Conservation (phyloP, 2,113 vertebrate genomes). For the Oreotrochilus melanogaster region DNA sequence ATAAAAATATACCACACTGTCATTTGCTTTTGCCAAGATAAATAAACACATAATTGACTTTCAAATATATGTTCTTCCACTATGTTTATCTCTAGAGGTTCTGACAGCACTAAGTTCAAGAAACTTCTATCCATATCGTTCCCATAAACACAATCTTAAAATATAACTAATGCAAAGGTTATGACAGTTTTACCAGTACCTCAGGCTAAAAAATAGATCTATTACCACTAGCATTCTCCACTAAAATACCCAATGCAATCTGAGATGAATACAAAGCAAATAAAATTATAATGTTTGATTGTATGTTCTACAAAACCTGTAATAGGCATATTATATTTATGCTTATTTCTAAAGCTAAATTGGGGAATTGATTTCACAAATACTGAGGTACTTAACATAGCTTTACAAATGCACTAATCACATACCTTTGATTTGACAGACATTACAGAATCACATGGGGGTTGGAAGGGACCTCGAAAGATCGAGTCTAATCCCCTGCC, state of each 20-base stretch:
- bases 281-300: background rate
- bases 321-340: background rate
- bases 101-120: slow-evolving; percentile 24
- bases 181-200: background rate
- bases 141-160: background rate
- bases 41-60: slow-evolving; percentile 25
- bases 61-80: background rate
- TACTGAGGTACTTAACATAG: background rate
- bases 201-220: background rate
- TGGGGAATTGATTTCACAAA: background rate
- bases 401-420: background rate
- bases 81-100: background rate
- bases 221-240: background rate
- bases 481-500: no score
- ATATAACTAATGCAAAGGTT: background rate
- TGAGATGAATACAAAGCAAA: background rate
- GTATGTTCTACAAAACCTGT: background rate
- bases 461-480: no score
- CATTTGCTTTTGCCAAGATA: background rate
- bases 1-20: background rate
- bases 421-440: background rate
- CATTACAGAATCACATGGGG: no score
- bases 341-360: background rate
- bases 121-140: background rate
- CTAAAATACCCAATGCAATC: background rate